phyloP scores from a whole-genome alignment of 2,888 invertebrate genomes.

The Pteria penguin region DNA sequence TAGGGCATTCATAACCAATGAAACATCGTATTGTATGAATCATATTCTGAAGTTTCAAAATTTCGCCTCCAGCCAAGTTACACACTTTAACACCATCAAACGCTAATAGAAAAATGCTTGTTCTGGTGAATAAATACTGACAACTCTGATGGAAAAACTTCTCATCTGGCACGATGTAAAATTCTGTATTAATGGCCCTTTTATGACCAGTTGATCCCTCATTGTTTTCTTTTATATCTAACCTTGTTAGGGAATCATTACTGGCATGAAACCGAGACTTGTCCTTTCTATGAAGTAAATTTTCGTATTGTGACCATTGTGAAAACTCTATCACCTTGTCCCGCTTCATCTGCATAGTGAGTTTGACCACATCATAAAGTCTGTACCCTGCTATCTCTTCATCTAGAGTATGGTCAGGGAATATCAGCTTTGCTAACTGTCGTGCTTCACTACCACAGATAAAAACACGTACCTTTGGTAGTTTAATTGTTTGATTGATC shows the following conservation, averaged over 20 bases:
- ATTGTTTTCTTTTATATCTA: slow-evolving; percentile 10
- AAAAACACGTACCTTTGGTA: slow-evolving; percentile 62
- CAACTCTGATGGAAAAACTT: slow-evolving; percentile 63
- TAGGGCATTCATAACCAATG: slow-evolving; percentile 56
- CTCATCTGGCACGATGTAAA: slow-evolving; percentile 63
- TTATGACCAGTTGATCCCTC: slow-evolving; percentile 8
- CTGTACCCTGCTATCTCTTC: slow-evolving; percentile 30
- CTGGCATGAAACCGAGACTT: slow-evolving; percentile 31
- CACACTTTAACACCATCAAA: slow-evolving; percentile 65
- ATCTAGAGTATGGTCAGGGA: slow-evolving; percentile 45
- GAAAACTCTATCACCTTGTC: slow-evolving; percentile 42
- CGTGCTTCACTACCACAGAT: slow-evolving; percentile 64
- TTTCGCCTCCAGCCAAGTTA: slow-evolving; percentile 57
- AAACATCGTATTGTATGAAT: slow-evolving; percentile 61
- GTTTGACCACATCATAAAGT: slow-evolving; percentile 47
- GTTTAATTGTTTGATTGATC: slow-evolving; percentile 48
- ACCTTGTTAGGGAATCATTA: slow-evolving; percentile 33
- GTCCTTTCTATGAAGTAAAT: slow-evolving; percentile 30
- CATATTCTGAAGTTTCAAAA: slow-evolving; percentile 58
- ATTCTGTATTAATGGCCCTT: slow-evolving; percentile 55
- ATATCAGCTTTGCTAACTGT: slow-evolving; percentile 48
- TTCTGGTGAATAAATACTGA: slow-evolving; percentile 61
- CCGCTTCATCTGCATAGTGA: slow-evolving; percentile 56
- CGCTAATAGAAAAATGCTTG: slow-evolving; percentile 62
- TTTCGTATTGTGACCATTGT: slow-evolving; percentile 37